Evolutionary conservation across 64 coral and sea anemone genomes (phyloP).

Genomic region (Pocillopora damicornis): DNA sequence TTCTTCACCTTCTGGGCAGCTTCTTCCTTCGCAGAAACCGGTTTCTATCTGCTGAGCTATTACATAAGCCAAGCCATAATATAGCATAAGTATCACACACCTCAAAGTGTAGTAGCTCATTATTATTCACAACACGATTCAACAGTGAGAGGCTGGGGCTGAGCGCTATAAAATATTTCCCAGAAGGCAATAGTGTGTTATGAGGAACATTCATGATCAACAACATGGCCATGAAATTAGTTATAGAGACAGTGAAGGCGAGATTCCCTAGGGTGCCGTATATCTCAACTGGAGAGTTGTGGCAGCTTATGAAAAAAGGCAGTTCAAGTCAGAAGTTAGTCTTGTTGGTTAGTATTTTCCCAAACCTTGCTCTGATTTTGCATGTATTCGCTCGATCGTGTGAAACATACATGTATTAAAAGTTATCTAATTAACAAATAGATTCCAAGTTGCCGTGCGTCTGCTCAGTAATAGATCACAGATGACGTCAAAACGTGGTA

Average conservation of each 20-base stretch:
- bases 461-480: too few relatives aligned
- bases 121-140: neutral
- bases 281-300: slow-evolving; percentile 55
- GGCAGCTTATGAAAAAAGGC: slow-evolving; percentile 30
- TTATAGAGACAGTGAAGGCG: slow-evolving; percentile 43
- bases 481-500: too few relatives aligned
- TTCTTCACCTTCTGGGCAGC: slow-evolving; percentile 11
- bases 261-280: slow-evolving; percentile 56
- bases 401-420: too few relatives aligned
- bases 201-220: neutral
- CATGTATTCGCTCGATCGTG: neutral
- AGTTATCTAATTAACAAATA: too few relatives aligned
- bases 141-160: neutral
- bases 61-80: neutral
- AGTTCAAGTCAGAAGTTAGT: slow-evolving; percentile 31
- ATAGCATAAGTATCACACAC: neutral
- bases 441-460: too few relatives aligned
- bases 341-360: slow-evolving; percentile 61
- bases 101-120: neutral
- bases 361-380: neutral
- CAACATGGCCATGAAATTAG: slow-evolving; percentile 52
- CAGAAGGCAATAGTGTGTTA: slow-evolving; percentile 34
- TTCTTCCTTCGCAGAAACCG: slow-evolving; percentile 32
- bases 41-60: neutral
- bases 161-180: neutral